Percentiles rank a stretch among this genome's conserved stretches.
phyloP scores from a whole-genome alignment of 2,113 vertebrate genomes.

The Ophthalmolycus amberensis region DNA sequence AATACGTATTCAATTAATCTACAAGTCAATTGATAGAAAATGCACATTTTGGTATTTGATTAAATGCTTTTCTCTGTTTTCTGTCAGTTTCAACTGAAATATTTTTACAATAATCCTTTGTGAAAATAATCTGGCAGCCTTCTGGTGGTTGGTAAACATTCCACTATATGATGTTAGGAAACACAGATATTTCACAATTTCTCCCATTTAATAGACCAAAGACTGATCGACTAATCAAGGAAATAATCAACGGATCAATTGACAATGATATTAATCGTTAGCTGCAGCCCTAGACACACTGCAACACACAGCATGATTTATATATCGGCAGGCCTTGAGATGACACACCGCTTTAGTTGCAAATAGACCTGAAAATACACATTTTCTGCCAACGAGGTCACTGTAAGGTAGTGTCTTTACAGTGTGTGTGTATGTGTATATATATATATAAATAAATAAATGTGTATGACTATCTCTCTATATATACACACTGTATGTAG shows the following conservation, averaged over 20 bases:
- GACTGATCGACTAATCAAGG: neutral
- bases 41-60: neutral
- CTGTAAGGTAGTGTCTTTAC: constrained; percentile 21
- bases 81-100: neutral
- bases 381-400: constrained; percentile 51
- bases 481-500: constrained; percentile 1
- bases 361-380: constrained; percentile 58
- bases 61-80: neutral
- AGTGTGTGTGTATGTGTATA: constrained; percentile 14
- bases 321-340: constrained; percentile 22
- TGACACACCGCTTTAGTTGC: constrained; percentile 30
- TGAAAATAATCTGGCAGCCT: neutral
- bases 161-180: neutral
- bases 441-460: neutral
- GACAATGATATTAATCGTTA: neutral
- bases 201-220: neutral
- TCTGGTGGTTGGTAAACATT: neutral
- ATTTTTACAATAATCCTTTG: neutral
- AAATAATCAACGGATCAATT: neutral
- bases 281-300: neutral
- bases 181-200: neutral
- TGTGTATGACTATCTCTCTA: constrained; percentile 11
- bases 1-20: neutral
- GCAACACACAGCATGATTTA: constrained; percentile 23
- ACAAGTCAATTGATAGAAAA: neutral